Percentiles rank a stretch among this genome's conserved stretches.
Evolutionary conservation across 2,888 invertebrate genomes (phyloP).

Genomic region (Poecilus cupreus): DNA sequence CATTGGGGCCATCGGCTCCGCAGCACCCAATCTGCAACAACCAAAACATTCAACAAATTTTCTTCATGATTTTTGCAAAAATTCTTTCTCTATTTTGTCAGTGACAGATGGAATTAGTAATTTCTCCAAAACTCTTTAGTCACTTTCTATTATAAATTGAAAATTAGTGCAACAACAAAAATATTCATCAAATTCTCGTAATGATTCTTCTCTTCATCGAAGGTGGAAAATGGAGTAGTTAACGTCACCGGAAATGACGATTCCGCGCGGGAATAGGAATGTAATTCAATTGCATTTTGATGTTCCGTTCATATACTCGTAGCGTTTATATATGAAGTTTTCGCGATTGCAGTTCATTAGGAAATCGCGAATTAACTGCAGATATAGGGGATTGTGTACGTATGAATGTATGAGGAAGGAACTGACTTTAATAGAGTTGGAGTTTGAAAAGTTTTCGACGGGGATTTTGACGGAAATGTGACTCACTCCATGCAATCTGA

Average conservation of each 20-base stretch:
- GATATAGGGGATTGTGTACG: background rate
- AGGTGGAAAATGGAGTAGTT: background rate
- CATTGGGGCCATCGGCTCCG: conserved; percentile 90
- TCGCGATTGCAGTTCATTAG: background rate
- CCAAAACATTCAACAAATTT: too few relatives aligned
- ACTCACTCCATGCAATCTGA: background rate
- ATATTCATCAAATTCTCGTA: background rate
- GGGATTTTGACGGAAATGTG: background rate
- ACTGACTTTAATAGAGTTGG: background rate
- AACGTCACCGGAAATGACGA: conserved; percentile 15
- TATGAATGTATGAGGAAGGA: background rate
- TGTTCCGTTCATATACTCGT: conserved; percentile 17
- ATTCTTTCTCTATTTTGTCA: background rate
- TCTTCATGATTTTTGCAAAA: too few relatives aligned
- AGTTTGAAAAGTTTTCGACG: background rate
- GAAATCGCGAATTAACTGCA: background rate
- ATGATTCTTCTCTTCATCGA: background rate
- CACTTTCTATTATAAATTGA: too few relatives aligned
- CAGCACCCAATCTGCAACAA: conserved; percentile 87
- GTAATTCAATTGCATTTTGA: conserved; percentile 41
- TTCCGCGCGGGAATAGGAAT: conserved; percentile 33
- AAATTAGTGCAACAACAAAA: conserved; percentile 69
- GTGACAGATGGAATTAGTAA: too few relatives aligned
- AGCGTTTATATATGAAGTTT: conserved; percentile 27
- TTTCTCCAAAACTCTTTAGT: too few relatives aligned